phyloP scores from a whole-genome alignment of 2,113 vertebrate genomes.

The Xiphophorus couchianus region DNA sequence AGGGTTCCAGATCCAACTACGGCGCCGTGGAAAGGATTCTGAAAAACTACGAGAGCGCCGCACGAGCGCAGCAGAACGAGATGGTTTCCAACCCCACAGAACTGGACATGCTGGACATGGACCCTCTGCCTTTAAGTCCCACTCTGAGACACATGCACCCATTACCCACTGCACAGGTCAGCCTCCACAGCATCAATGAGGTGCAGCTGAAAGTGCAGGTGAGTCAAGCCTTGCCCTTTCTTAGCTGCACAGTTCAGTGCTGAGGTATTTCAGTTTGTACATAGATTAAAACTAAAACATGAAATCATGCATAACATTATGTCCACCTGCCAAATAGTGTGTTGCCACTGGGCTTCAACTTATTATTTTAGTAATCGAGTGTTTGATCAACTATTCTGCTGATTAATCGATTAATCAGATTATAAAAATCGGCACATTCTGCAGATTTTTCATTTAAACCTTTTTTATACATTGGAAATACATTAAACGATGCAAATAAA shows the following conservation, averaged over 20 bases:
- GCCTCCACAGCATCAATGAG: slow-evolving; percentile 58
- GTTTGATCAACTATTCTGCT: no score
- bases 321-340: no score
- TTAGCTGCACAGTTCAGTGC: neutral
- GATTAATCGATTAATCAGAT: no score
- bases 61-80: slow-evolving; percentile 68
- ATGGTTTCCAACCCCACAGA: slow-evolving; percentile 57
- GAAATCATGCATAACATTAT: no score
- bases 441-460: no score
- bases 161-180: slow-evolving; percentile 54
- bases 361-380: no score
- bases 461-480: no score
- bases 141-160: slow-evolving; percentile 68
- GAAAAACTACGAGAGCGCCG: slow-evolving; percentile 88
- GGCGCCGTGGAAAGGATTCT: slow-evolving; percentile 92
- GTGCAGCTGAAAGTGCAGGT: slow-evolving; percentile 70
- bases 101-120: slow-evolving; percentile 80
- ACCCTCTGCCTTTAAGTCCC: slow-evolving; percentile 62
- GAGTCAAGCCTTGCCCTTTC: slow-evolving; percentile 48
- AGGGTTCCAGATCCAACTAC: slow-evolving; percentile 93
- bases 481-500: no score
- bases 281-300: neutral
- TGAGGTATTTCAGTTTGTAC: slow-evolving; percentile 6
- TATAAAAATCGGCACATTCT: no score
- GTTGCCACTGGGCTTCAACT: no score